phyloP scores from a whole-genome alignment of 1,140 invertebrate species.

The Drosophila takahashii region DNA sequence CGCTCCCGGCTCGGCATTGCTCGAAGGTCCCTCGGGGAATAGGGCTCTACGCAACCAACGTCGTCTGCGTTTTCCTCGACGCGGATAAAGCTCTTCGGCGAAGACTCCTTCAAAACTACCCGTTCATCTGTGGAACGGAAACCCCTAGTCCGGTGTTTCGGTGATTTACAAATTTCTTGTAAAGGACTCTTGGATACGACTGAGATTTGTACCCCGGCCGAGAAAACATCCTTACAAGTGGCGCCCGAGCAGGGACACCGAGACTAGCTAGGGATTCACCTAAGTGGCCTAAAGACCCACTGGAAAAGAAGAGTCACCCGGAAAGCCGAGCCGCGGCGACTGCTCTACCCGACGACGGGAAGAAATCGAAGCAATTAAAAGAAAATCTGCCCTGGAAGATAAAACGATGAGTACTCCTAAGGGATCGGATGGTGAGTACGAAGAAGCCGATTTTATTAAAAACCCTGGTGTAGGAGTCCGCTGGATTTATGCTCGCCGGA shows the following conservation, averaged over 20 bases:
- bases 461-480: too few relatives aligned
- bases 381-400: background rate
- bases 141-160: background rate
- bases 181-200: background rate
- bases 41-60: too few relatives aligned
- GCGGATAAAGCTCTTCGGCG: too few relatives aligned
- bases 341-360: background rate
- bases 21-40: too few relatives aligned
- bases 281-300: background rate
- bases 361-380: too few relatives aligned
- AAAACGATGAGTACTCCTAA: background rate
- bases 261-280: background rate
- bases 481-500: too few relatives aligned
- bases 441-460: too few relatives aligned
- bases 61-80: too few relatives aligned
- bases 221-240: background rate
- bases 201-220: background rate
- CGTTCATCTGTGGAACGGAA: background rate
- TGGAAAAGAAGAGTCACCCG: background rate
- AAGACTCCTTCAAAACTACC: too few relatives aligned
- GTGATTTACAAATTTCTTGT: constrained; percentile 1
- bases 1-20: too few relatives aligned
- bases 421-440: too few relatives aligned
- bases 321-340: background rate
- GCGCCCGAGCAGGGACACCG: background rate